Evolutionary conservation across 2,888 invertebrate species (phyloP).

Genomic region (Conomelus anceps): DNA sequence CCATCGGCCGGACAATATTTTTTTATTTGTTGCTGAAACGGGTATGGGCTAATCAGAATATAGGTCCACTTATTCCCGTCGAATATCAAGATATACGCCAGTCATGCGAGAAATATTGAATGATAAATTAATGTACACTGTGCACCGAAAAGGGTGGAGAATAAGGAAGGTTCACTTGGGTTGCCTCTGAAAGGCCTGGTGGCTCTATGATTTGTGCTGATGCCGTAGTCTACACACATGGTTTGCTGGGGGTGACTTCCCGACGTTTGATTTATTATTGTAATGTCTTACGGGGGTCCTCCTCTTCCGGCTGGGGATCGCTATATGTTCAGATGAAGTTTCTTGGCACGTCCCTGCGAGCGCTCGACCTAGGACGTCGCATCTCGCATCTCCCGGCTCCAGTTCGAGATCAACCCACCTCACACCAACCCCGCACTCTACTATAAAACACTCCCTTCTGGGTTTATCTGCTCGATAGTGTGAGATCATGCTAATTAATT

Average conservation of each 20-base stretch:
- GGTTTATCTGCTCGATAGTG: not conserved
- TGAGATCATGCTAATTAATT: not conserved
- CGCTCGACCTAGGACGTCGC: no score
- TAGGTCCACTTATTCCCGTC: not conserved
- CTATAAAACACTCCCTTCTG: not conserved
- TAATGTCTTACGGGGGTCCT: not conserved
- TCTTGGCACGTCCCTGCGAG: not conserved
- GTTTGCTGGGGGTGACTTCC: not conserved
- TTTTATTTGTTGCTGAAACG: not conserved
- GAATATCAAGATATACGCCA: not conserved
- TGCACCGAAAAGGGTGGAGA: not conserved
- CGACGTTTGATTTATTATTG: not conserved
- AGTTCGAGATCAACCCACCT: not conserved
- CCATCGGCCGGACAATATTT: not conserved
- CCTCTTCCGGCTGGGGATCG: not conserved
- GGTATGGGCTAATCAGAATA: not conserved
- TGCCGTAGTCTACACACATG: not conserved
- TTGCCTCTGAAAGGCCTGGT: no score
- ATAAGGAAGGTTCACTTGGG: not conserved
- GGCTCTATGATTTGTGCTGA: not conserved
- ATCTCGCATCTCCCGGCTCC: no score
- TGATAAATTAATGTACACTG: not conserved
- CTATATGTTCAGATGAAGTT: not conserved
- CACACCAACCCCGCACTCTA: not conserved
- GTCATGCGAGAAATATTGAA: not conserved